Evolutionary conservation across 2,113 vertebrate genomes (phyloP).

Genomic region (Callipepla californica): DNA sequence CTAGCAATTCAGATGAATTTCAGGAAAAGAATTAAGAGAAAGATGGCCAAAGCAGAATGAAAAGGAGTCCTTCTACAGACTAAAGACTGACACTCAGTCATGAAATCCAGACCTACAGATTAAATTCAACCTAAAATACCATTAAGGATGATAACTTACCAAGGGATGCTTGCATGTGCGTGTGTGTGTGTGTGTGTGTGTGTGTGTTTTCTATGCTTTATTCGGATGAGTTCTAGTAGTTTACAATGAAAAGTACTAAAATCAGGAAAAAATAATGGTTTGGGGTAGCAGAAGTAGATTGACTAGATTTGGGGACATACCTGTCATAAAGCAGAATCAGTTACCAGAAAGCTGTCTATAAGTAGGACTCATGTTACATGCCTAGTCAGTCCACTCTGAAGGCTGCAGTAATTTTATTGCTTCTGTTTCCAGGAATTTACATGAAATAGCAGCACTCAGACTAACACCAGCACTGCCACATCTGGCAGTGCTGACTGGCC

Average conservation of each 20-base stretch:
- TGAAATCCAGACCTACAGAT: background rate
- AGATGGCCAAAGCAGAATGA: background rate
- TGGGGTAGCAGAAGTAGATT: background rate
- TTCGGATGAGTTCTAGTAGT: background rate
- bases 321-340: background rate
- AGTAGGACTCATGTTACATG: background rate
- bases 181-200: background rate
- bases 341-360: rapidly evolving
- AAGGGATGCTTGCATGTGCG: background rate
- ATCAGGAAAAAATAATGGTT: background rate
- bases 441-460: background rate
- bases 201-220: background rate
- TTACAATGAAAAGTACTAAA: background rate
- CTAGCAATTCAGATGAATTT: background rate
- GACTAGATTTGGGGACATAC: background rate
- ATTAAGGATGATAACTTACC: background rate
- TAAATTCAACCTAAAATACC: background rate
- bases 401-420: background rate
- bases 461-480: background rate
- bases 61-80: background rate
- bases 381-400: background rate
- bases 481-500: background rate
- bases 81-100: background rate
- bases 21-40: background rate
- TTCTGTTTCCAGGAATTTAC: background rate